phyloP scores from a whole-genome alignment of 2,888 invertebrate genomes.

The Malthinus flaveolus region DNA sequence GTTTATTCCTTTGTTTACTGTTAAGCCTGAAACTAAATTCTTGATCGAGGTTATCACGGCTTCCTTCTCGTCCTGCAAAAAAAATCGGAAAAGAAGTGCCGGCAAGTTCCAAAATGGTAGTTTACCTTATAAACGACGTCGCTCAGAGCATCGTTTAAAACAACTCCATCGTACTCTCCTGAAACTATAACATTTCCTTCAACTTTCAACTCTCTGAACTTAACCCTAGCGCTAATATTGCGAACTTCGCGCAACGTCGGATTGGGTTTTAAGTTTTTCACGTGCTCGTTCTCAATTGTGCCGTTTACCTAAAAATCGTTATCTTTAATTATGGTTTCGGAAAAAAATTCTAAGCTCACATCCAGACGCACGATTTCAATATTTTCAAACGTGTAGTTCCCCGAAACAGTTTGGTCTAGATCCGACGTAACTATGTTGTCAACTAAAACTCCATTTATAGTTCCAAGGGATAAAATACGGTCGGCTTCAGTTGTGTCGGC shows the following conservation, averaged over 20 bases:
- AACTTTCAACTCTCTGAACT: slow-evolving; percentile 57
- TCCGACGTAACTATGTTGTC: slow-evolving; percentile 56
- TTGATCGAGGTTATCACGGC: slow-evolving; percentile 55
- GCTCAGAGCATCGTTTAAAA: slow-evolving; percentile 50
- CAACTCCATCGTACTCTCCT: slow-evolving; percentile 51
- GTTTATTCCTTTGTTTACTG: slow-evolving; percentile 49
- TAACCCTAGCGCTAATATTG: slow-evolving; percentile 51
- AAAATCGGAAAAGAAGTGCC: not conserved
- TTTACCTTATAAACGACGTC: slow-evolving; percentile 56
- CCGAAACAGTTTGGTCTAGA: slow-evolving; percentile 53
- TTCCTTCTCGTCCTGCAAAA: slow-evolving; percentile 40
- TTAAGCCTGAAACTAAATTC: slow-evolving; percentile 52
- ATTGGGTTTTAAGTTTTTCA: slow-evolving; percentile 54
- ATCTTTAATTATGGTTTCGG: not conserved
- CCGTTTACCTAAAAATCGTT: slow-evolving; percentile 58
- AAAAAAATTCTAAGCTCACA: slow-evolving; percentile 44
- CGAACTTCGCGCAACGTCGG: slow-evolving; percentile 55
- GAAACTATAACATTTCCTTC: slow-evolving; percentile 56
- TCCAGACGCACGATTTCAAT: slow-evolving; percentile 57
- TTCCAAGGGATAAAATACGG: slow-evolving; percentile 49
- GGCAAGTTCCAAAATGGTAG: too few species aligned
- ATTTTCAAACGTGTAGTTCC: slow-evolving; percentile 58
- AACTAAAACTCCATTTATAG: slow-evolving; percentile 56
- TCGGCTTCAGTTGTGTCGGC: slow-evolving; percentile 47
- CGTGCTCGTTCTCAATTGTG: slow-evolving; percentile 52